These are phyloP conservation scores for Oligia fasciuncula DNA, from an alignment of 2,888 invertebrate genomes.

Conservation along the genomic window DNA sequence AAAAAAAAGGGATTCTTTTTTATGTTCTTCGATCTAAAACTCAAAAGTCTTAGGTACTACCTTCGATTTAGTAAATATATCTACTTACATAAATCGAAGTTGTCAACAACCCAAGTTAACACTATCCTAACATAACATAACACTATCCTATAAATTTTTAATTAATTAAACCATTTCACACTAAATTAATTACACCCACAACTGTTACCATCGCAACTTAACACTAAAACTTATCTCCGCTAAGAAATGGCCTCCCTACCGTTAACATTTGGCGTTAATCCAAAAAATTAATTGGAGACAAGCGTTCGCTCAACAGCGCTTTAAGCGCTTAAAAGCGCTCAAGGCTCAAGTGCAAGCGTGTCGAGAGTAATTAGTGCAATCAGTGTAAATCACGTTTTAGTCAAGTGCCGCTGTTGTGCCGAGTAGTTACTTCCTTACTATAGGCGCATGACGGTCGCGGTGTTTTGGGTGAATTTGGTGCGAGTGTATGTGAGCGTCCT, in stretches of 20 bases:
- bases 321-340: conserved; percentile 61
- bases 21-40: background rate
- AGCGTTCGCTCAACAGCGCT: conserved; percentile 70
- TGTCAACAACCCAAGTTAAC: background rate
- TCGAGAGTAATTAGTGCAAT: conserved; percentile 85
- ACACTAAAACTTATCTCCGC: conserved; percentile 56
- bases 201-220: conserved; percentile 42
- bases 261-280: conserved; percentile 81
- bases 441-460: conserved; percentile 4
- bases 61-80: background rate
- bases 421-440: conserved; percentile 70
- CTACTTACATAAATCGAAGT: background rate
- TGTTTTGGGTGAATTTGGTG: conserved; percentile 26
- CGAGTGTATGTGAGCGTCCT: conserved; percentile 11
- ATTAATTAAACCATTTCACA: conserved; percentile 35
- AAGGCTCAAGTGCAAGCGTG: conserved; percentile 70
- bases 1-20: no score
- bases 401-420: conserved; percentile 76
- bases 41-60: no score
- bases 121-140: no score
- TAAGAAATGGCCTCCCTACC: conserved; percentile 59
- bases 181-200: conserved; percentile 34
- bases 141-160: conserved; percentile 1
- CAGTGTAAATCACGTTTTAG: conserved; percentile 83
- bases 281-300: conserved; percentile 87